Evolutionary conservation across 2,113 vertebrate species (phyloP).

Genomic region (Struthidea cinerea): DNA sequence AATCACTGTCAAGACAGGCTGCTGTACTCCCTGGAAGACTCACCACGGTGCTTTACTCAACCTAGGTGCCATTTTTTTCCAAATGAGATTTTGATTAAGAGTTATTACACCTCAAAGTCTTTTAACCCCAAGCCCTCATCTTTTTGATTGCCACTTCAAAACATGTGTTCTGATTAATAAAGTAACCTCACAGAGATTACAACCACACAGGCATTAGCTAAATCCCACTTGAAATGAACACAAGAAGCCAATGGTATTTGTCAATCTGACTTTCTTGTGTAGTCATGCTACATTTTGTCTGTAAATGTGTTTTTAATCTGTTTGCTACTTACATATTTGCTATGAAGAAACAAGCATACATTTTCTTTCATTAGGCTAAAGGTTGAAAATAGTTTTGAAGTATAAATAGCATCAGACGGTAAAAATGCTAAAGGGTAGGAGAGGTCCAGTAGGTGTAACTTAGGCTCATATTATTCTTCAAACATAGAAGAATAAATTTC

Average conservation of each 20-base stretch:
- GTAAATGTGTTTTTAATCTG: not conserved
- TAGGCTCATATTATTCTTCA: not conserved
- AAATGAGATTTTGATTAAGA: conserved; percentile 70
- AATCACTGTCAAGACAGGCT: conserved; percentile 71
- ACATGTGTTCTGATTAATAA: conserved; percentile 30
- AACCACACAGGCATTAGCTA: not conserved
- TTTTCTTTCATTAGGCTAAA: conserved; percentile 14
- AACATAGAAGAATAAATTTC: not conserved
- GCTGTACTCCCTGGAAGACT: conserved; percentile 53
- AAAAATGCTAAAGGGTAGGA: not conserved
- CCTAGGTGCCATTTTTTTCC: conserved; percentile 25
- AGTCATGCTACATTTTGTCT: not conserved
- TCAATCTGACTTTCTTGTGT: not conserved
- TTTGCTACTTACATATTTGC: not conserved
- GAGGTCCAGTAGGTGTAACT: not conserved
- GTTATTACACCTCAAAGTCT: conserved; percentile 55
- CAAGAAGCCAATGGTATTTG: not conserved
- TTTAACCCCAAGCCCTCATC: conserved; percentile 27
- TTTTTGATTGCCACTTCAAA: conserved; percentile 58
- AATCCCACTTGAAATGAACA: conserved; percentile 29
- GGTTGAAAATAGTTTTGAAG: conserved; percentile 3
- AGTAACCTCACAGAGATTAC: conserved; percentile 17
- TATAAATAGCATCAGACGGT: not conserved
- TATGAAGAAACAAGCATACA: not conserved
- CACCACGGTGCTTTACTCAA: not conserved